A percentile compares a stretch with the other conserved stretches of the same genome.
Conservation (phyloP, 2,113 vertebrate species). For the Hippocampus abdominalis region DNA sequence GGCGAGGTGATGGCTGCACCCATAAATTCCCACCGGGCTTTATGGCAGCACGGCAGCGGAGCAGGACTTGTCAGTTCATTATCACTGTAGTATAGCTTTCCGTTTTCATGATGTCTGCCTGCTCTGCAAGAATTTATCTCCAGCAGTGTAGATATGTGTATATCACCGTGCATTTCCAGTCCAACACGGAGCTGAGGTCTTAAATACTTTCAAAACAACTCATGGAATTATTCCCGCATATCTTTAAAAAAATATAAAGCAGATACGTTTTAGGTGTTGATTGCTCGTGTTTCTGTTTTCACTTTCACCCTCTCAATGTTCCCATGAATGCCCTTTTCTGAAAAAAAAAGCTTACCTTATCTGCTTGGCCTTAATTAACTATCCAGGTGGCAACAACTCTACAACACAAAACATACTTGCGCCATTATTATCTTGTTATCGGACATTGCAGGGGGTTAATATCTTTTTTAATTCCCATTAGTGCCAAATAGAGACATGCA, state of each 20-base stretch:
- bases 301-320: not conserved
- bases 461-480: conserved; percentile 51
- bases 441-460: conserved; percentile 36
- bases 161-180: conserved; percentile 19
- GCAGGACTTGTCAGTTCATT: conserved; percentile 67
- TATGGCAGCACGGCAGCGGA: conserved; percentile 50
- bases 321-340: conserved; percentile 31
- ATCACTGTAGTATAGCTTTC: conserved; percentile 64
- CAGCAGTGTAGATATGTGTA: conserved; percentile 24
- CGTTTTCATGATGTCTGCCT: conserved; percentile 54
- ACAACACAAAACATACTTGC: conserved; percentile 43
- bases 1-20: conserved; percentile 42
- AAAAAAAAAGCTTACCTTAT: conserved; percentile 37
- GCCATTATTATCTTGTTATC: conserved; percentile 50
- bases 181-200: conserved; percentile 13
- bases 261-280: not conserved
- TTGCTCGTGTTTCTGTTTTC: not conserved
- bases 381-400: conserved; percentile 37
- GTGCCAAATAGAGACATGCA: conserved; percentile 14
- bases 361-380: conserved; percentile 52
- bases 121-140: conserved; percentile 50
- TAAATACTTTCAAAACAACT: conserved; percentile 21
- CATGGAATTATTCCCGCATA: conserved; percentile 15
- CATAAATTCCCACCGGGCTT: conserved; percentile 63
- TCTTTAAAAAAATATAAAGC: not conserved